Evolutionary conservation across 2,113 vertebrate species (phyloP), one percentile per base, ranked within the genome.

Genomic region (Raphicerus campestris): DNA sequence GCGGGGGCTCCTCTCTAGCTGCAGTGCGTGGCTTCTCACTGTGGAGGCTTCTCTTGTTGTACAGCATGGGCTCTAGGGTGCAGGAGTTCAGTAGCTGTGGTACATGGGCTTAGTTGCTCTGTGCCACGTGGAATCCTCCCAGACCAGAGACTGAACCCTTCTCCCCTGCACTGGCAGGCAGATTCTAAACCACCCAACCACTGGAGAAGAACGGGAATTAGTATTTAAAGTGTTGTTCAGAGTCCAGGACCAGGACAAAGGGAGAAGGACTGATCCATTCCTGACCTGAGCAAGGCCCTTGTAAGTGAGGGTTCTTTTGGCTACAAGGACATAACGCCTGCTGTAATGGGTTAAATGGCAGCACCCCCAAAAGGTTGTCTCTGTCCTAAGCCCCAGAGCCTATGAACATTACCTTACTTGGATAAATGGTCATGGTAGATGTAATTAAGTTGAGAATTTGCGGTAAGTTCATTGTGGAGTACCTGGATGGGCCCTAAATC

Each of bases 371-470:
- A 75, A 91, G 20, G 49, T 35, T 6, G 39, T 22, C 26, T 17
- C 32, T 77, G 15, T 78, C 42, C 70, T 95, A 66, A 49, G 42
- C 60, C 24, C 24, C 11, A 35, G 56, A 89, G 80, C 35, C 45
- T 49, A 7, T 10, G 56, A n/a, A 82, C n/a, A 35, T 49, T 6
- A 63, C 28, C 16, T 93, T 81, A 75, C 30, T 90, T 73, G 42
- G 47, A 73, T 60, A 88, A 95, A 90, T 3, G 14, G 39, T 93
- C 88, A 96, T 96, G 55, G 61, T 19, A 86, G 26, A 49, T 30
- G 10, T 30, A 58, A 90, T 32, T 10, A 88, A 94, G 81, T 86
- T 73, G 96, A 51, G 7, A 24, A 88, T 87, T 26, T 83, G 32
- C 90, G 66, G 35, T 70, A 56, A 80, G 42, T 28, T 75, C 20